phyloP scores from a whole-genome alignment of 37 sponge, comb jelly and placozoan genomes.

The Tethya wilhelma region DNA sequence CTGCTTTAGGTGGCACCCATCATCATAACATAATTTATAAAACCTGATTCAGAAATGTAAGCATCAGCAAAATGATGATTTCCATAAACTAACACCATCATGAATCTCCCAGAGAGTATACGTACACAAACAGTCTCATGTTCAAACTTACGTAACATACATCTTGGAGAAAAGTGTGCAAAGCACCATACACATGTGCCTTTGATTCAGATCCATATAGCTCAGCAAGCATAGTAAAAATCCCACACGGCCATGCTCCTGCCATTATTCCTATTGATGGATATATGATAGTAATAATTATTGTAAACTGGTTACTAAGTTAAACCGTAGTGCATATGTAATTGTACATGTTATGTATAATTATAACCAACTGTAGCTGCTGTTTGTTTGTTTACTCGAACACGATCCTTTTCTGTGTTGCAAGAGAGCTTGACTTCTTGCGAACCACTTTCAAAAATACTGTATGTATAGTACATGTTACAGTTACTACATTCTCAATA shows the following conservation, averaged over 20 bases:
- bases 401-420: background rate
- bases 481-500: background rate
- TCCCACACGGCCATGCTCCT: slow-evolving; percentile 8
- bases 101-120: no score
- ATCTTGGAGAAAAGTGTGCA: background rate
- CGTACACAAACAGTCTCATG: no score
- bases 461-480: background rate
- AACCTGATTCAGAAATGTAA: background rate
- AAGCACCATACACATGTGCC: background rate
- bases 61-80: no score
- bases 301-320: background rate
- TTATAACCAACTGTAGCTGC: no score
- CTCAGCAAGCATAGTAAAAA: background rate
- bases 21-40: background rate
- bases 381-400: background rate
- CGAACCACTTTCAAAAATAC: background rate
- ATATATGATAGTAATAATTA: background rate
- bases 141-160: no score
- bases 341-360: no score
- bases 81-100: no score
- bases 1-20: background rate
- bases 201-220: slow-evolving; percentile 14
- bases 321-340: no score
- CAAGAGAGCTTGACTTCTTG: background rate
- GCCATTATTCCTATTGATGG: background rate